These are phyloP conservation scores for Tipula confusa DNA, from an alignment of 2,888 invertebrate genomes.

Conservation along the genomic window DNA sequence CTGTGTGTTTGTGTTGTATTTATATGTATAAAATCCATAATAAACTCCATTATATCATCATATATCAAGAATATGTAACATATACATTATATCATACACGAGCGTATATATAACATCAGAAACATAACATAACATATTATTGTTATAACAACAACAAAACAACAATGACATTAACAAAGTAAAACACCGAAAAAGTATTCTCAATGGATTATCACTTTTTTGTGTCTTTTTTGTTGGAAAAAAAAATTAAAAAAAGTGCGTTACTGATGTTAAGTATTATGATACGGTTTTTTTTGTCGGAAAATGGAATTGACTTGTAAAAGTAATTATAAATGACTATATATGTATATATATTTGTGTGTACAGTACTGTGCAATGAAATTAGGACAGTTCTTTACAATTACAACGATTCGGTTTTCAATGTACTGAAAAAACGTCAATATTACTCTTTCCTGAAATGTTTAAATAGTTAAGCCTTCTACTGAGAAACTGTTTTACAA, in stretches of 20 bases:
- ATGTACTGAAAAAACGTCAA: too few species aligned
- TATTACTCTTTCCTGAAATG: too few species aligned
- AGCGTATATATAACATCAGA: background rate
- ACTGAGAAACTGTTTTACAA: too few species aligned
- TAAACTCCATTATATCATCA: slow-evolving; percentile 25
- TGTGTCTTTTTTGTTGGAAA: background rate
- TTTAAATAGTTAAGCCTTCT: too few species aligned
- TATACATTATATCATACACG: background rate
- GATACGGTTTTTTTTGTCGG: background rate
- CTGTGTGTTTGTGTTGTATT: background rate
- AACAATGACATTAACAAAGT: slow-evolving; percentile 25
- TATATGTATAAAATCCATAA: slow-evolving; percentile 5
- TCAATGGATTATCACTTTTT: background rate
- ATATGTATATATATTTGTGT: too few species aligned
- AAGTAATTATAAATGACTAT: slow-evolving; percentile 25
- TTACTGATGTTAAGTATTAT: slow-evolving; percentile 20
- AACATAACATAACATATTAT: slow-evolving; percentile 25
- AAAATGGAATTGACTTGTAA: slow-evolving; percentile 25
- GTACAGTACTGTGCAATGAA: too few species aligned
- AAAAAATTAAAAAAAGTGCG: background rate
- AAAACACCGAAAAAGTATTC: slow-evolving; percentile 25
- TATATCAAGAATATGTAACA: slow-evolving; percentile 3
- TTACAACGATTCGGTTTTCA: too few species aligned
- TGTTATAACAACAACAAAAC: background rate
- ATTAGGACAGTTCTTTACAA: too few species aligned